Percentiles rank a stretch among this genome's conserved stretches.
Evolutionary conservation across 2,113 vertebrate genomes (phyloP).

Genomic region (Arenaria interpres): DNA sequence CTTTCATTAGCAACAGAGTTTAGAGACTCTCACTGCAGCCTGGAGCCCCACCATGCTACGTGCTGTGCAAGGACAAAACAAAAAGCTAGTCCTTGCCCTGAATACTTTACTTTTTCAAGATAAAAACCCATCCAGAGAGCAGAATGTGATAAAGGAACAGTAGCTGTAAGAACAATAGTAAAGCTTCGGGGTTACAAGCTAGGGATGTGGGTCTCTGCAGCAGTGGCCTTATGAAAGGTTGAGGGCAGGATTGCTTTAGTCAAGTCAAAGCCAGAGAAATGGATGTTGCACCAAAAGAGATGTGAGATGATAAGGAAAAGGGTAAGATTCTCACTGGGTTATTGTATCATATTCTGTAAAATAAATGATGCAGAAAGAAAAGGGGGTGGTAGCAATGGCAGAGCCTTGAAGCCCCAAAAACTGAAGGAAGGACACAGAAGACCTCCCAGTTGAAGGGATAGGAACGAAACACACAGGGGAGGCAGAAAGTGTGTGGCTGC

Average conservation of each 20-base stretch:
- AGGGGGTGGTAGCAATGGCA: not conserved
- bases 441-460: not conserved
- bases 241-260: not conserved
- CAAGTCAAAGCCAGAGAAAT: not conserved
- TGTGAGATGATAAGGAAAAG: not conserved
- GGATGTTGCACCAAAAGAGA: not conserved
- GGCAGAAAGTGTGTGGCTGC: not conserved
- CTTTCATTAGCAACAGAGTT: not conserved
- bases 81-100: not conserved
- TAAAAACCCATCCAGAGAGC: not conserved
- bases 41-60: not conserved
- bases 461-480: not conserved
- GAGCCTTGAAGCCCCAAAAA: not conserved
- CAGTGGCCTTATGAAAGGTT: not conserved
- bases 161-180: not conserved
- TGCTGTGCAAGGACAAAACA: not conserved
- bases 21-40: not conserved
- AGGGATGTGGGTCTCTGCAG: not conserved
- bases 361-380: not conserved
- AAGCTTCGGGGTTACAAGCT: not conserved
- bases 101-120: not conserved
- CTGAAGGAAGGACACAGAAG: not conserved
- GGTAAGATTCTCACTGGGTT: not conserved
- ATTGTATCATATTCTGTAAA: not conserved
- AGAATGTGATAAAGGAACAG: not conserved